Conservation (phyloP, 30 jellyfish, hydroid and myxozoan species). For the Mastigias papua region DNA sequence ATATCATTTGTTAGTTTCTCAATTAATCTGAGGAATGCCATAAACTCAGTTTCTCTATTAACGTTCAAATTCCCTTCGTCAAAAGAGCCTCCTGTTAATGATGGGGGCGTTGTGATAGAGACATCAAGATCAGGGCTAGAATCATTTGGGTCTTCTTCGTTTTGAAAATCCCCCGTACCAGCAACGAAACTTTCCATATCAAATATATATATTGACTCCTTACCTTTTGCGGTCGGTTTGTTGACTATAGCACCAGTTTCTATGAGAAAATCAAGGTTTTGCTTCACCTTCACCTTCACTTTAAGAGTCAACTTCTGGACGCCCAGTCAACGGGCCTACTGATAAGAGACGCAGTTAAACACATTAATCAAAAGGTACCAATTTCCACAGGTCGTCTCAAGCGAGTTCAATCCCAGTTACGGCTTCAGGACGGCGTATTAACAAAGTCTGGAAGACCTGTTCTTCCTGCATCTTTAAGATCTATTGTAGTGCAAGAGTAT, state of each 20-base stretch:
- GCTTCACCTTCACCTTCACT: no score
- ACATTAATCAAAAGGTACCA: background rate
- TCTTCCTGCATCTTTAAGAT: conserved; percentile 48
- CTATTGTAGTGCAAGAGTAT: background rate
- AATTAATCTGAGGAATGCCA: background rate
- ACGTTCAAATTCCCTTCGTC: background rate
- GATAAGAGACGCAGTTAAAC: background rate
- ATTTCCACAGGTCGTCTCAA: conserved; percentile 10
- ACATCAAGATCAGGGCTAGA: background rate
- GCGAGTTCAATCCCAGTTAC: conserved; percentile 31
- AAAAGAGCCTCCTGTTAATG: background rate
- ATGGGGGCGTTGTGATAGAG: background rate
- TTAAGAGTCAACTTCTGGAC: conserved; percentile 3
- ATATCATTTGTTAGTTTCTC: background rate
- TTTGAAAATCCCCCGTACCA: no score
- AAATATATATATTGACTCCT: no score
- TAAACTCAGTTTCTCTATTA: background rate
- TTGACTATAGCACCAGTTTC: no score
- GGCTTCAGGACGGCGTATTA: conserved; percentile 27
- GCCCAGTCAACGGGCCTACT: background rate
- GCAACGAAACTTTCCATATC: no score
- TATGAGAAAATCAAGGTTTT: no score
- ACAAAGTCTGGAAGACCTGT: conserved; percentile 53
- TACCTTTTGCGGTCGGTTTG: no score
- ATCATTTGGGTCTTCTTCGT: no score